Evolutionary conservation across 2,797 vertebrate species (phyloP), one percentile per base, ranked within the genome.

Genomic region (Schizopygopsis pylzovi): DNA sequence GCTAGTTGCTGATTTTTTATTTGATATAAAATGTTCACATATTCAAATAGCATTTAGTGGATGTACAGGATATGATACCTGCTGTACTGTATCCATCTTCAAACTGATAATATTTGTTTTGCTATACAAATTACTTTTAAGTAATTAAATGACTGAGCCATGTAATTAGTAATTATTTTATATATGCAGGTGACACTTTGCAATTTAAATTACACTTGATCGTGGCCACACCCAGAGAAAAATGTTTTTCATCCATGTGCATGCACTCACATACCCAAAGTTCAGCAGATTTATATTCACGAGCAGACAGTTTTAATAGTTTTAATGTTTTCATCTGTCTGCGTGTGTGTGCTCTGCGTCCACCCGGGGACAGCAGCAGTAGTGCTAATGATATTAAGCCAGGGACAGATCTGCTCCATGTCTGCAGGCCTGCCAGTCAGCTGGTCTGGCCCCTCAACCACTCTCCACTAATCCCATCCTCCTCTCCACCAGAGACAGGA

Each of bases 381-480:
- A 87, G 87, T 87, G 80, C 95, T 96, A 96, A 96, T 96, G 94
- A 92, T 95, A 96, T 96, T 96, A 95, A 94, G 93, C 94, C 94
- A 94, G 94, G 95, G 95, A 96, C 95, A 96, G 95, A 95, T 95
- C 95, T 94, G 94, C 93, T 95, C 94, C 93, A 93, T 94, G 95
- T 96, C 95, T 95, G 94, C 95, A 93, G 94, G 93, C 92, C 93
- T 93, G 94, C 94, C 93, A 93, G 94, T 94, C 94, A 94, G 92
- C 94, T 94, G 93, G 94, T 95, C 95, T 95, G 94, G 94, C 92
- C 75, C 93, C 91, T 94, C 94, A 93, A 93, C 94, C 95, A 95
- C 95, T 95, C 95, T 95, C 94, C 93, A 91, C 94, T 96, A 95
- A 95, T 95, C 95, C 94, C 94, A 95, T 95, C 95, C 94, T 93